Evolutionary conservation across 1,140 invertebrate species (phyloP).

Genomic region (Aphelenchoides besseyi): DNA sequence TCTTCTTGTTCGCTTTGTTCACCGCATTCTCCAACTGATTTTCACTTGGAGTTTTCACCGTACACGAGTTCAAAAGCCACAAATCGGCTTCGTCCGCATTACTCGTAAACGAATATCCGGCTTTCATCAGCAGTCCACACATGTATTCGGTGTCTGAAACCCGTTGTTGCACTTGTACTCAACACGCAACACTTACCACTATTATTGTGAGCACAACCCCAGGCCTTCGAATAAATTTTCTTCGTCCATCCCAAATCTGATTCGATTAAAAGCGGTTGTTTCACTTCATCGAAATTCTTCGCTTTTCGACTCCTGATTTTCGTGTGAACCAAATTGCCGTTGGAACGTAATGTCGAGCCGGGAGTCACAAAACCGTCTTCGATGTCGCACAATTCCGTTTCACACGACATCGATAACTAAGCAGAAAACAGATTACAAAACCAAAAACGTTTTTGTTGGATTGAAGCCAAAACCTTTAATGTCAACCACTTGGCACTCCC

Average conservation of each 20-base stretch:
- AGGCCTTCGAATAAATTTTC: constrained; percentile 3
- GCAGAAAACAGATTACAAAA: background rate
- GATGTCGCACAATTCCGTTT: background rate
- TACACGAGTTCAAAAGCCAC: constrained; percentile 94
- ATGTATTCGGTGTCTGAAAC: constrained; percentile 91
- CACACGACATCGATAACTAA: constrained; percentile 1
- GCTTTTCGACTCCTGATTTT: background rate
- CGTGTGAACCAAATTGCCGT: background rate
- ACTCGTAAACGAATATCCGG: constrained; percentile 64
- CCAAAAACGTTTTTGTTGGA: too few species aligned
- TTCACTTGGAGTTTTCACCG: constrained; percentile 85
- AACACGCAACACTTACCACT: too few species aligned
- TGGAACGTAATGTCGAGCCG: background rate
- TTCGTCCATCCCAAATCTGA: constrained; percentile 6
- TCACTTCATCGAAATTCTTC: constrained; percentile 5
- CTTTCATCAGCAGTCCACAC: constrained; percentile 71
- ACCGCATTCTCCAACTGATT: constrained; percentile 94
- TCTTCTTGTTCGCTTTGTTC: constrained; percentile 76
- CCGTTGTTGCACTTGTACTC: too few species aligned
- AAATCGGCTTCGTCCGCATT: constrained; percentile 79
- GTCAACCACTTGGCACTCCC: too few species aligned
- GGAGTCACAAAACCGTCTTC: background rate
- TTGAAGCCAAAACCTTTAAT: too few species aligned
- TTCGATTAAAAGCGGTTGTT: constrained; percentile 10
- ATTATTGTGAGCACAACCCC: constrained; percentile 45